Base-by-base conservation (phyloP, 2,113 vertebrate genomes). In the Xenopus borealis region DNA sequence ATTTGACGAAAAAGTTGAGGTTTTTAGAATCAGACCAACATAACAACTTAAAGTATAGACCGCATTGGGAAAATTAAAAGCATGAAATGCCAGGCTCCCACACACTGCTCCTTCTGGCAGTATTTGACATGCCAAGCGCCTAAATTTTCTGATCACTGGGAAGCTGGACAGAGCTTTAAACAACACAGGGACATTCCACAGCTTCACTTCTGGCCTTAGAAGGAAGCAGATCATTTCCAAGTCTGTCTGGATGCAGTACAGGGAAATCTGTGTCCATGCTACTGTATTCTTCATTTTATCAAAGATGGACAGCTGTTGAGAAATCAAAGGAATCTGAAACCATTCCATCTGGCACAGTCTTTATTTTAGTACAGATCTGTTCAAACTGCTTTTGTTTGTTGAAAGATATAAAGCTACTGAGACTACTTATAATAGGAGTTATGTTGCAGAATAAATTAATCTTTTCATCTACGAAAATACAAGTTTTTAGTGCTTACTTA, bases 161-260 rank as follows among this genome's bases (percentile, higher is more conserved):
- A 83, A 79, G 61, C 40, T 72, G 78, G 72, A 80, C 79, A 55
- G 47, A 66, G 71, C 72, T 83, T 83, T 78, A 81, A 84, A 82
- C 81, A 82, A 78, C 80, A 72, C 66, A 19, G 64, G 72, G 65
- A 79, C 79, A 83, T 0, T 4, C 72, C 73, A 71, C 59, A 78
- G 76, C 72, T 80, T 83, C 76, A 84, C 78, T 83, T 81, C 79
- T 86, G 78, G 76, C 79, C 70, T 73, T 78, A 78, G 69, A 76
- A 82, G 72, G 80, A 80, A 82, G 82, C 79, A 73, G 84, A 79
- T 84, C 82, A 81, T 76, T 83, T 87, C 79, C 72, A 66, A 83
- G 81, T 83, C 82, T 71, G 71, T 75, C 83, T 87, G 82, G 83
- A 82, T 75, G 75, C 47, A 82, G 75, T 85, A 86, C 82, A 89